These are phyloP conservation scores for Lagenorhynchus albirostris DNA, from an alignment of 2,113 vertebrate species.

Conservation along the genomic window DNA sequence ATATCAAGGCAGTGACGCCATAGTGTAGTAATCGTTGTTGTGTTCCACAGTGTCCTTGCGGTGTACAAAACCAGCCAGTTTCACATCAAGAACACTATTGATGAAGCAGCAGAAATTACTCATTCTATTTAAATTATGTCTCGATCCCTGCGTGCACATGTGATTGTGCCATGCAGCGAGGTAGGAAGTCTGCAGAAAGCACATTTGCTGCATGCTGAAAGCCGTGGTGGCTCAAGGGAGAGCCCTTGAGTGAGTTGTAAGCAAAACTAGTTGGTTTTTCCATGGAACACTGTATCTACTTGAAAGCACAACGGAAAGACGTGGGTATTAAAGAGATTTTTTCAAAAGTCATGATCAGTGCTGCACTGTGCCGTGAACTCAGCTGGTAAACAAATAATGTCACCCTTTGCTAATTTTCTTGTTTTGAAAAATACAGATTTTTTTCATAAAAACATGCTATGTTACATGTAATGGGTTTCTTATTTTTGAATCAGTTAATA, in stretches of 20 bases:
- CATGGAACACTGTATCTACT: neutral
- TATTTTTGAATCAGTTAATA: neutral
- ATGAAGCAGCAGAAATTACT: neutral
- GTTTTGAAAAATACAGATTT: neutral
- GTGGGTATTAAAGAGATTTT: neutral
- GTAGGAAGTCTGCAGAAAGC: neutral
- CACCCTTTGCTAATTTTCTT: neutral
- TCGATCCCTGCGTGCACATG: neutral
- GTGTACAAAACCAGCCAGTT: neutral
- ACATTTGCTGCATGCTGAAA: neutral
- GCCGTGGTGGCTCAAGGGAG: neutral
- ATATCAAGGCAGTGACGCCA: neutral
- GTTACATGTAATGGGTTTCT: neutral
- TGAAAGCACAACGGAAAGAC: neutral
- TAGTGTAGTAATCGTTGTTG: neutral
- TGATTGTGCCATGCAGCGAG: neutral
- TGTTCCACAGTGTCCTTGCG: neutral
- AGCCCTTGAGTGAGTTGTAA: neutral
- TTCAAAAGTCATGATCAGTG: neutral
- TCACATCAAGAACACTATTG: neutral
- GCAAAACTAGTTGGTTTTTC: neutral
- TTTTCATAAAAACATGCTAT: neutral
- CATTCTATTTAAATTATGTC: neutral
- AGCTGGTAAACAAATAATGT: neutral
- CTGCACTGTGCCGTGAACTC: neutral